Percentiles rank a stretch among this genome's conserved stretches.
Evolutionary conservation across 2,797 vertebrate species (phyloP).

Genomic region (Echeneis naucrates): DNA sequence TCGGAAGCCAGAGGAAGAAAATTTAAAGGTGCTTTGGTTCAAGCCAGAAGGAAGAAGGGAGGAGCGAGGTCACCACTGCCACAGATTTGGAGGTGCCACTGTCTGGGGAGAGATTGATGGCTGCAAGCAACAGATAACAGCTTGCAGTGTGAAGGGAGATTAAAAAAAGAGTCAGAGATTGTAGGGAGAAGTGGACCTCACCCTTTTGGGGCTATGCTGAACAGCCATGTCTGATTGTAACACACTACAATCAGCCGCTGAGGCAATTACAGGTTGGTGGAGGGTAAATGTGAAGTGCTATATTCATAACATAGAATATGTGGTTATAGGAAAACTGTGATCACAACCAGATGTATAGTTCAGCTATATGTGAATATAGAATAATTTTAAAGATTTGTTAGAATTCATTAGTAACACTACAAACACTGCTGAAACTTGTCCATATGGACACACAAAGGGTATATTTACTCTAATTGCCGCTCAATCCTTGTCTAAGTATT

Average conservation of each 20-base stretch:
- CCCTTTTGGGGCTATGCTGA: conserved; percentile 56
- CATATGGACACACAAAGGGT: conserved; percentile 63
- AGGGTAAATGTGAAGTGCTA: conserved; percentile 58
- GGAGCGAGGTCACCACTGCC: conserved; percentile 57
- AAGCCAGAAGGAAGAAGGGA: conserved; percentile 45
- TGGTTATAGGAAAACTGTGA: conserved; percentile 23
- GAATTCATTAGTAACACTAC: conserved; percentile 13
- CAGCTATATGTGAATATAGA: background rate
- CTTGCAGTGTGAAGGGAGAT: conserved; percentile 69
- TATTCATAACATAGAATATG: conserved; percentile 30
- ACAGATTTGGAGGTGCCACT: conserved; percentile 77
- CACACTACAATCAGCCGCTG: conserved; percentile 68
- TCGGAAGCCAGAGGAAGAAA: conserved; percentile 48
- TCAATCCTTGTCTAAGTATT: conserved; percentile 68
- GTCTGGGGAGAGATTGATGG: conserved; percentile 77
- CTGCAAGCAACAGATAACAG: conserved; percentile 76
- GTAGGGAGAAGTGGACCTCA: conserved; percentile 62
- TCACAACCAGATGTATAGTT: background rate
- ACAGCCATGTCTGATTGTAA: conserved; percentile 55
- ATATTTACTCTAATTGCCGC: conserved; percentile 64
- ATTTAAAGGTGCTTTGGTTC: conserved; percentile 52
- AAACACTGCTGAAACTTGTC: conserved; percentile 41
- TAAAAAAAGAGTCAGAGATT: conserved; percentile 69
- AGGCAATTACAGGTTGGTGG: conserved; percentile 70
- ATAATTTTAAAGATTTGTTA: conserved; percentile 9